These are phyloP conservation scores for Tenualosa thibaudeaui DNA, from an alignment of 2,797 vertebrate species.

Conservation along the genomic window DNA sequence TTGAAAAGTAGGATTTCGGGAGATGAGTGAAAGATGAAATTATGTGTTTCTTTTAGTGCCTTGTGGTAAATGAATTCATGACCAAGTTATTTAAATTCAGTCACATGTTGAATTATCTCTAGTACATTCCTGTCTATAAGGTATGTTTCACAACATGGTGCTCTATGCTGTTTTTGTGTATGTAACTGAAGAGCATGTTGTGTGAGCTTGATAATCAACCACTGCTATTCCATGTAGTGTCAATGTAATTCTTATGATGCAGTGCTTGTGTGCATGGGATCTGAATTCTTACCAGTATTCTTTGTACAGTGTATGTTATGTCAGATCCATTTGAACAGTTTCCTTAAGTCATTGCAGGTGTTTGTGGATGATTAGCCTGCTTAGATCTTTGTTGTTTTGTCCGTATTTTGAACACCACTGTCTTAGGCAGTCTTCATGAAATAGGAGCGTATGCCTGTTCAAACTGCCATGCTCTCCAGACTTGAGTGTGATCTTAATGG, in stretches of 20 bases:
- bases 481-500: neutral
- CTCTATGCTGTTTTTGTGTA: neutral
- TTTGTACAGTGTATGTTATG: neutral
- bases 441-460: neutral
- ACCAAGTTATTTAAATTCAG: neutral
- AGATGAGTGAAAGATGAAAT: neutral
- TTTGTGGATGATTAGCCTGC: neutral
- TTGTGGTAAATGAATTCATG: neutral
- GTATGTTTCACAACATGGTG: neutral
- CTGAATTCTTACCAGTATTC: neutral
- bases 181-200: neutral
- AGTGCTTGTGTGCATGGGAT: neutral
- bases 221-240: neutral
- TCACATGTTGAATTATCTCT: neutral
- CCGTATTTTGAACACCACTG: neutral
- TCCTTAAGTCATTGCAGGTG: neutral
- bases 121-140: neutral
- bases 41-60: neutral
- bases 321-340: neutral
- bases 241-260: neutral
- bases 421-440: neutral
- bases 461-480: neutral
- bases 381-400: neutral
- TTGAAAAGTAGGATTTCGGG: neutral
- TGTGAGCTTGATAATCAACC: neutral